Evolutionary conservation across 2,797 vertebrate genomes (phyloP), one percentile per base, ranked within the genome.

Genomic region (Siniperca obscura): DNA sequence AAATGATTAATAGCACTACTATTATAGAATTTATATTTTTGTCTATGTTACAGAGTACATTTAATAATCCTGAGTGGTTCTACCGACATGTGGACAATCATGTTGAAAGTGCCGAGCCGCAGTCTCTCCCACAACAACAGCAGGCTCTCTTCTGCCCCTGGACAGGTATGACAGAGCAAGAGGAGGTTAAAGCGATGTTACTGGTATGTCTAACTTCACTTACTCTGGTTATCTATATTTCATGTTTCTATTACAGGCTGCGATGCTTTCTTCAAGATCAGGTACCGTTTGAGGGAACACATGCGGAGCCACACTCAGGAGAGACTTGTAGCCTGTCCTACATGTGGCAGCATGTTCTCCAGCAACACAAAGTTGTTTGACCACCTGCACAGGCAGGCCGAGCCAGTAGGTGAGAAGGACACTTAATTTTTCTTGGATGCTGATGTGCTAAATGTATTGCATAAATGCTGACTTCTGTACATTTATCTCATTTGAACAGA

Each of bases 51-150:
- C 87, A 96, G 96, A 95, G 96, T 84, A 91, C 94, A 9, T 97
- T 96, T 85, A 95, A 95, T 84, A 97, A 96, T 53, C 94, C 96
- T 0, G 94, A 95, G 89, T 97, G 96, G 95, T 97, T 97, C 91
- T 96, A 96, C 80, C 93, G 96, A 19, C 94, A 95, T 61, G 95
- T 96, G 84, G 95, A 95, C 90, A 95, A 95, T 91, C 95, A 95
- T 8, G 94, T 94, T 19, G 94, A 94, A 87, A 95, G 94, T 86
- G 91, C 93, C 0, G 95, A 97, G 78, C 91, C 90, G 68, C 88
- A 97, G 90, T 87, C 91, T 9, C 89, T 96, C 36, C 85, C 94
- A 2, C 93, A 95, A 40, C 94, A 94, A n/a, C 93, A 96, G 76
- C 94, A 95, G 92, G 92, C 92, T 13, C 83, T 96, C 79, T 94